Conservation (phyloP, 2,888 invertebrate species). For the Pseudanteris insignis region DNA sequence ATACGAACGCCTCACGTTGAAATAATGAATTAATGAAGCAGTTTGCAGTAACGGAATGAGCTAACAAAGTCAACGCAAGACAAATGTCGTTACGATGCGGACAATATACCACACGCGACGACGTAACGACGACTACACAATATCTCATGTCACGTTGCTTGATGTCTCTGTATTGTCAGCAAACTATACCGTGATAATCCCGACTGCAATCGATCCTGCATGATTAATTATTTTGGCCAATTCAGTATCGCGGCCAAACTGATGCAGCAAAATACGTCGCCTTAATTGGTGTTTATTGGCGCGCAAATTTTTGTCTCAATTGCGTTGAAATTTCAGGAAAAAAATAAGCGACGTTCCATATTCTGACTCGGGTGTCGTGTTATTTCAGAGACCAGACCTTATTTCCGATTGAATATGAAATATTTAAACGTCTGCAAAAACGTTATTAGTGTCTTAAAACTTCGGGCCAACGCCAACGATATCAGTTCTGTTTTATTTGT, state of each 20-base stretch:
- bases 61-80: slow-evolving; percentile 22
- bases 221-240: slow-evolving; percentile 20
- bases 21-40: slow-evolving; percentile 11
- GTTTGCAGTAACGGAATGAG: slow-evolving; percentile 18
- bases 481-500: too few species aligned
- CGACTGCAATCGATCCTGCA: slow-evolving; percentile 21
- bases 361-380: too few species aligned
- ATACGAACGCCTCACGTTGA: slow-evolving; percentile 3
- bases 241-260: neutral
- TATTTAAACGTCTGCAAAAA: too few species aligned
- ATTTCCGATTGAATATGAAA: too few species aligned
- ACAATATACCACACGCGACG: slow-evolving; percentile 37
- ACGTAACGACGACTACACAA: slow-evolving; percentile 19
- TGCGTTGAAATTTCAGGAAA: slow-evolving; percentile 15
- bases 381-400: too few species aligned
- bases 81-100: slow-evolving; percentile 20
- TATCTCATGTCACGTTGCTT: slow-evolving; percentile 20
- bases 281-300: slow-evolving; percentile 13
- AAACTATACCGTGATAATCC: slow-evolving; percentile 14
- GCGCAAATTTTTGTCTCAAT: slow-evolving; percentile 11
- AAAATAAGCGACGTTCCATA: too few species aligned
- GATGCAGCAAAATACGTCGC: neutral
- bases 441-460: too few species aligned
- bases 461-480: too few species aligned
- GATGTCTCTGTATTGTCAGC: slow-evolving; percentile 26